Conservation (phyloP, 1,140 invertebrate genomes). For the Drosophila micromelanica region DNA sequence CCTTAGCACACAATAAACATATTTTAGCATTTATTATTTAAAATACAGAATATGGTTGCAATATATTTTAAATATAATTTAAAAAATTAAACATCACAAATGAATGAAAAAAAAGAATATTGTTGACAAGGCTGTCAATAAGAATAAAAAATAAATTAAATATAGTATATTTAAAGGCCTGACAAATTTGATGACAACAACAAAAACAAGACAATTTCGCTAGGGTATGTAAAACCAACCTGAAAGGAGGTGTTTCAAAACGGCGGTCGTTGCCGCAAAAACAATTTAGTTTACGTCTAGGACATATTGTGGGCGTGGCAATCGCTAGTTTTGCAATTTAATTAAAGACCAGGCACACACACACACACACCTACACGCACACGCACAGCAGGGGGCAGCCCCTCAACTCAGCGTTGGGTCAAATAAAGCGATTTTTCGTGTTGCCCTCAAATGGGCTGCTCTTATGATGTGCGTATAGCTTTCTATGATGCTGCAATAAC, state of each 20-base stretch:
- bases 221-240: neutral
- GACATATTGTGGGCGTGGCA: neutral
- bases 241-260: neutral
- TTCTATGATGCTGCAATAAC: constrained; percentile 64
- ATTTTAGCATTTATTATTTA: too few relatives aligned
- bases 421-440: constrained; percentile 73
- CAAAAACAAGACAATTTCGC: too few relatives aligned
- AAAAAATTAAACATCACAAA: too few relatives aligned
- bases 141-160: too few relatives aligned
- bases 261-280: neutral
- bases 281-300: neutral
- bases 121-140: too few relatives aligned
- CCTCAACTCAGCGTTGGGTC: neutral
- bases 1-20: neutral
- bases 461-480: constrained; percentile 31
- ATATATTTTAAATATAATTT: too few relatives aligned
- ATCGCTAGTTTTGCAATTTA: constrained; percentile 23
- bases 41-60: too few relatives aligned
- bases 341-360: constrained; percentile 22
- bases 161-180: neutral
- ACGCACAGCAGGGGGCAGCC: constrained; percentile 7
- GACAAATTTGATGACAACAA: neutral
- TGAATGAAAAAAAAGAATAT: too few relatives aligned
- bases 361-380: neutral
- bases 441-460: constrained; percentile 39